phyloP scores from a whole-genome alignment of 2,113 vertebrate species.

The Eupsittula cactorum region DNA sequence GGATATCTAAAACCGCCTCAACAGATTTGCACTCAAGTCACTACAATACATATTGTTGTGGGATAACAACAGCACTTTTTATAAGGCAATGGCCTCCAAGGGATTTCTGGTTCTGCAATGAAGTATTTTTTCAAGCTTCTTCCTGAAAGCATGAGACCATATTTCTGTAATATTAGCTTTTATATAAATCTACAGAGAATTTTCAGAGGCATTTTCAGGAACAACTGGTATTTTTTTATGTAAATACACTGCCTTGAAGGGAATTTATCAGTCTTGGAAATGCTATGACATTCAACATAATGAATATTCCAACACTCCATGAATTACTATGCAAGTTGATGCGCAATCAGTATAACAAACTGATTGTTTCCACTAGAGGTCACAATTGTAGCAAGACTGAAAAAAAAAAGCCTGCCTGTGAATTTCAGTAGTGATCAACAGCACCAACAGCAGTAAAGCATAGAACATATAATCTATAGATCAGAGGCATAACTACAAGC shows the following conservation, averaged over 20 bases:
- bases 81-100: neutral
- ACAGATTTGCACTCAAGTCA: neutral
- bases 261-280: neutral
- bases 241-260: neutral
- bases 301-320: neutral
- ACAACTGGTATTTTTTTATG: neutral
- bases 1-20: neutral
- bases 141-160: neutral
- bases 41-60: neutral
- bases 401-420: neutral
- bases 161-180: neutral
- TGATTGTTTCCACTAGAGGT: slow-evolving; percentile 67
- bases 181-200: neutral
- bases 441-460: neutral
- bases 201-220: neutral
- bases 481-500: neutral
- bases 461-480: neutral
- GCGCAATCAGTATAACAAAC: neutral
- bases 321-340: neutral
- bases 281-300: neutral
- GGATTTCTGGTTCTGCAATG: neutral
- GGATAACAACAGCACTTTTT: neutral
- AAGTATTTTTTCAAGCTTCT: neutral
- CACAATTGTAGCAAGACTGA: slow-evolving; percentile 58
- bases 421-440: neutral